Percentiles rank a stretch among this genome's conserved stretches.
Evolutionary conservation across 2,888 invertebrate genomes (phyloP).

Genomic region (Synergus gifuensis): DNA sequence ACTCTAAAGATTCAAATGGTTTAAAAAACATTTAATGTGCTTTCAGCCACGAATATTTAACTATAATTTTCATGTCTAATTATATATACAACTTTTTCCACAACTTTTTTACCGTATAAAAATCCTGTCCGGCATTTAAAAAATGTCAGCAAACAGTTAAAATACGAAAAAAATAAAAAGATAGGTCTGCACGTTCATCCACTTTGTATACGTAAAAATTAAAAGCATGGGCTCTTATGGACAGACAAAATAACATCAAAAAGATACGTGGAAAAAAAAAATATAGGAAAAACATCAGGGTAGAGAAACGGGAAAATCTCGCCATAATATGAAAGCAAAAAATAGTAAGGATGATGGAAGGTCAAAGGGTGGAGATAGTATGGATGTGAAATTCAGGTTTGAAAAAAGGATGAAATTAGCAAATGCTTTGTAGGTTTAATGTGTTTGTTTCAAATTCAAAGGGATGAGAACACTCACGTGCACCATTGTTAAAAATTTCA

Average conservation of each 20-base stretch:
- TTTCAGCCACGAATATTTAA: background rate
- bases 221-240: constrained; percentile 22
- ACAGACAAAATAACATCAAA: constrained; percentile 28
- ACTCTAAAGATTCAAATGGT: background rate
- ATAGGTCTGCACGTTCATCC: background rate
- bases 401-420: constrained; percentile 26
- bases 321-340: constrained; percentile 11
- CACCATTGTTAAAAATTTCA: background rate
- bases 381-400: constrained; percentile 18
- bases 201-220: constrained; percentile 31
- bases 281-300: background rate
- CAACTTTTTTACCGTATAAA: background rate
- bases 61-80: background rate
- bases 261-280: constrained; percentile 15
- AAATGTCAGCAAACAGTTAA: background rate
- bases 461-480: constrained; percentile 2
- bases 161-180: constrained; percentile 9
- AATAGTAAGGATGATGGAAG: background rate
- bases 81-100: background rate
- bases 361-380: background rate
- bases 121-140: background rate
- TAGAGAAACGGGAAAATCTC: background rate
- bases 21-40: background rate
- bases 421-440: constrained; percentile 12
- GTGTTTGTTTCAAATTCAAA: constrained; percentile 33